Base-by-base conservation (phyloP, 2,797 vertebrate species). In the Gymnocypris eckloni region DNA sequence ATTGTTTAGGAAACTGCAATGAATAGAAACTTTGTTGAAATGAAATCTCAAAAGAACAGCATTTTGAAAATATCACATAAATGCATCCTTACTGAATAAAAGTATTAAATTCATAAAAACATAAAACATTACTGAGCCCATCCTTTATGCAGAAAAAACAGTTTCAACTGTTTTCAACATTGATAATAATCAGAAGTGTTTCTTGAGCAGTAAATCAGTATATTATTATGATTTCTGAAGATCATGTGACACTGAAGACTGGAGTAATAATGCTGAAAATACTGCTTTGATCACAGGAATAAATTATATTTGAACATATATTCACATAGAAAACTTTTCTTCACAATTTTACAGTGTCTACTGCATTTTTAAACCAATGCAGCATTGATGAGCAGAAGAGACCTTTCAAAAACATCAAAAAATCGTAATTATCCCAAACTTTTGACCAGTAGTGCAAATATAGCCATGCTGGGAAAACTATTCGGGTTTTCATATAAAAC, bases 401-500 rank as follows among this genome's bases (percentile, higher is more conserved):
- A 33, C 61, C 61, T 33, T 64, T 64, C 25, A 66, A 66, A 66
- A 66, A 33, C 25, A 66, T 15, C 1, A 66, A 66, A 28, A 61
- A 64, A 59, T 13, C 61, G 5, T 15, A 16, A 64, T 64, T 28
- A 64, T 64, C 25, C 13, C 61, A 33, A 18, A 66, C 64, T 4
- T 33, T 66, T 33, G 64, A 66, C 28, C 64, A 66, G 64, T 4
- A 4, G 28, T 16, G 4, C 83, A 87, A 88, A 85, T 87, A 70
- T 61, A 83, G 80, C 59, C 33, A 12, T 56, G 54, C 75, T 67
- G 28, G 59, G 70, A 83, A 37, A 82, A 82, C 77, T 48, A 48
- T 33, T 48, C 12, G 43, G 37, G n/a, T 48, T 67, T 82, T 82
- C 41, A 52, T 78, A 67, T 70, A 79, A 82, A 79, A 78, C 54